phyloP scores from a whole-genome alignment of 1,140 invertebrate genomes.

The Pseudoatta argentina region DNA sequence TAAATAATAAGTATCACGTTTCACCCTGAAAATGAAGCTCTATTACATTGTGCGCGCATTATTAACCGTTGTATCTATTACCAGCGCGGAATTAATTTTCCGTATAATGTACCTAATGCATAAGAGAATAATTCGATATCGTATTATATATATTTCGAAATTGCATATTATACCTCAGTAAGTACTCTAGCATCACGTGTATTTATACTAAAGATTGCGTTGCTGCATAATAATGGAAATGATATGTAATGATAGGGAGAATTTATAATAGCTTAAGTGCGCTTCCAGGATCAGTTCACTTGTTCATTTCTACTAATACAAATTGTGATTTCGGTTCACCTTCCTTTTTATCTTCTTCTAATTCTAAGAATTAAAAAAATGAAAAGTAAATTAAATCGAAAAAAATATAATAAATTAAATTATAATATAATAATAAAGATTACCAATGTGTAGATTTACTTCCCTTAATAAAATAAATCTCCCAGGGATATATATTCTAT shows the following conservation, averaged over 20 bases:
- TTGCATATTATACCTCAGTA: neutral
- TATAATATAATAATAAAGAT: too few species aligned
- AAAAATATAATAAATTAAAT: too few species aligned
- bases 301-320: neutral
- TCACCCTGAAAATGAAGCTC: constrained; percentile 30
- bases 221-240: neutral
- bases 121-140: neutral
- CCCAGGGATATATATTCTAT: too few species aligned
- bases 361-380: too few species aligned
- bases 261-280: neutral
- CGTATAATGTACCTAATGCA: neutral
- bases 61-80: constrained; percentile 8
- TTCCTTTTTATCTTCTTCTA: neutral
- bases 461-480: too few species aligned
- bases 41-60: constrained; percentile 4
- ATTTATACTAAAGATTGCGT: neutral
- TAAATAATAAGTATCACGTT: constrained; percentile 7
- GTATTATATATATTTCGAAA: neutral
- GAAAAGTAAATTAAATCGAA: neutral
- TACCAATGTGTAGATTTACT: too few species aligned
- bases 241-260: neutral
- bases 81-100: constrained; percentile 22
- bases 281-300: neutral
- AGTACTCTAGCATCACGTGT: neutral
- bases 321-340: neutral